Conservation (phyloP, 1,140 invertebrate species). For the Caenorhabditis tropicalis region DNA sequence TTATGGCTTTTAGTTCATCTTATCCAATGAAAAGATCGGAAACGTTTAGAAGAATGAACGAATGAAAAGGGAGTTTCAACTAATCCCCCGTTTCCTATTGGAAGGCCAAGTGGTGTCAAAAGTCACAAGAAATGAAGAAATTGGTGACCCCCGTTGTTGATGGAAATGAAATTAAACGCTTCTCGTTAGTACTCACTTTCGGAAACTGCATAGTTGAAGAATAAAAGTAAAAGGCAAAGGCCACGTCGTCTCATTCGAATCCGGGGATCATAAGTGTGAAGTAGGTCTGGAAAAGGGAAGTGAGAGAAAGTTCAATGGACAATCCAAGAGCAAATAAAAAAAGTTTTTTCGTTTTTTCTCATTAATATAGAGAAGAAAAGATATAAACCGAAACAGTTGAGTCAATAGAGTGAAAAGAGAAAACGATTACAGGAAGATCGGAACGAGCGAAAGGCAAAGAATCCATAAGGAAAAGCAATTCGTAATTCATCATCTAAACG, state of each 20-base stretch:
- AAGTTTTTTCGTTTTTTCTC: no score
- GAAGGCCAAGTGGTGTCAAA: constrained; percentile 9
- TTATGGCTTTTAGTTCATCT: constrained; percentile 42
- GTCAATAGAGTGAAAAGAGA: neutral
- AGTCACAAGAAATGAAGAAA: neutral
- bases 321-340: no score
- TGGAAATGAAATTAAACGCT: constrained; percentile 32
- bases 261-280: constrained; percentile 13
- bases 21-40: constrained; percentile 20
- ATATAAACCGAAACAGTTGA: constrained; percentile 20
- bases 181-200: constrained; percentile 13
- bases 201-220: constrained; percentile 7
- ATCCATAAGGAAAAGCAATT: constrained; percentile 11
- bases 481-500: constrained; percentile 35
- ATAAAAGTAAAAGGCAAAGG: constrained; percentile 31
- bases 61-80: neutral
- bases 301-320: no score
- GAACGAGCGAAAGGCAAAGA: neutral
- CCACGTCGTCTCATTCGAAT: constrained; percentile 42
- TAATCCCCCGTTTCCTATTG: constrained; percentile 1
- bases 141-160: neutral
- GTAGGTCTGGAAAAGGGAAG: neutral
- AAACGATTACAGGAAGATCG: neutral
- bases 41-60: no score
- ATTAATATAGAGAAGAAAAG: neutral